Evolutionary conservation across 2,113 vertebrate genomes (phyloP).

Genomic region (Chloebia gouldiae): DNA sequence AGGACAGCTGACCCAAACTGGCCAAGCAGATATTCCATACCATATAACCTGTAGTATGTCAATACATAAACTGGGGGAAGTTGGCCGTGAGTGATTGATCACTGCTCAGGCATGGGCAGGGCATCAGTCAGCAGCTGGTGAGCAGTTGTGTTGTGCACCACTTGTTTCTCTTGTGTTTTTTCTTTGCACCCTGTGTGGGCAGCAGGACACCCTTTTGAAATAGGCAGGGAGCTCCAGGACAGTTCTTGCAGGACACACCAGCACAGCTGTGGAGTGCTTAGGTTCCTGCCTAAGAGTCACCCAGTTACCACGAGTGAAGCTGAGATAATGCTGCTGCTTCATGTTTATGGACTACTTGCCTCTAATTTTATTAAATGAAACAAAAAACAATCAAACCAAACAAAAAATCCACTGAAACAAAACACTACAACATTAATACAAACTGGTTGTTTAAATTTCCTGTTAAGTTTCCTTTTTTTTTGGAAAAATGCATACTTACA

Average conservation of each 20-base stretch:
- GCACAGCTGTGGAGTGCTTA: fast-evolving
- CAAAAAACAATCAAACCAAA: background rate
- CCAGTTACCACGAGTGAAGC: fast-evolving
- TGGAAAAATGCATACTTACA: background rate
- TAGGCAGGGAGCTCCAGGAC: background rate
- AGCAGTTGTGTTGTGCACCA: background rate
- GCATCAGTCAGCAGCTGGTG: background rate
- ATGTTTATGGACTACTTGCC: background rate
- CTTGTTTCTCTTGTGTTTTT: background rate
- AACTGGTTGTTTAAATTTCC: background rate
- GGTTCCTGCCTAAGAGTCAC: fast-evolving
- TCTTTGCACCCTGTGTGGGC: background rate
- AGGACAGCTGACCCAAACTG: background rate
- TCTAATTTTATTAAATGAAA: background rate
- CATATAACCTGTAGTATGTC: background rate
- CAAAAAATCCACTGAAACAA: background rate
- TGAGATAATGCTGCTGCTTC: background rate
- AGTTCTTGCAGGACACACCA: background rate
- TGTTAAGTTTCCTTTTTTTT: background rate
- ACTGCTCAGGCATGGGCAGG: fast-evolving
- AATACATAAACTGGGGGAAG: background rate
- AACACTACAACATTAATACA: background rate
- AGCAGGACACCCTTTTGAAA: background rate
- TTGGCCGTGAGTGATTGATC: background rate
- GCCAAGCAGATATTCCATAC: background rate